Evolutionary conservation across 2,888 invertebrate genomes (phyloP).

Genomic region (Panopea generosa): DNA sequence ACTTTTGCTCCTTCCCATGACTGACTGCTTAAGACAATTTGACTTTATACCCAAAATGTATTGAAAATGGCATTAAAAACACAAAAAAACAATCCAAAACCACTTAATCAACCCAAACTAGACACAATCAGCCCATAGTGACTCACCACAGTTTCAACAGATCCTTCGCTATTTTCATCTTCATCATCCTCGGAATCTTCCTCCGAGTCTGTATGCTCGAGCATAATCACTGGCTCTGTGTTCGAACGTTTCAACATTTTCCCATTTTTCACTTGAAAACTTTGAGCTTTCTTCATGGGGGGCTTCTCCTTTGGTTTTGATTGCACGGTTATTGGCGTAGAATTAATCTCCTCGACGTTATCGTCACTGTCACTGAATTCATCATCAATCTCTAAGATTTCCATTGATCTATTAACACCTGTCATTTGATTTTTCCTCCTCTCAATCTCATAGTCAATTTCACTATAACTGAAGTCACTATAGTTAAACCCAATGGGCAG

Average conservation of each 20-base stretch:
- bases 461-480: conserved; percentile 77
- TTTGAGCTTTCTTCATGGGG: conserved; percentile 43
- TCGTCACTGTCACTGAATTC: conserved; percentile 55
- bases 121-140: too few species aligned
- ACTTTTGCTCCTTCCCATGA: too few species aligned
- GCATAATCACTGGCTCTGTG: conserved; percentile 47
- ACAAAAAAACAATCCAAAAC: too few species aligned
- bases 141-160: conserved; percentile 53
- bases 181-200: conserved; percentile 46
- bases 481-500: conserved; percentile 79
- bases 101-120: background rate
- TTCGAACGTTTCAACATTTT: conserved; percentile 49
- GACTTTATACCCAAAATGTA: too few species aligned
- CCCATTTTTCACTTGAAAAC: conserved; percentile 46
- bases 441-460: conserved; percentile 79
- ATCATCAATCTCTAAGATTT: conserved; percentile 69
- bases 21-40: too few species aligned
- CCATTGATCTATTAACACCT: conserved; percentile 49
- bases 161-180: conserved; percentile 36
- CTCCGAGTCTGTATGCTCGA: conserved; percentile 52
- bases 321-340: conserved; percentile 24
- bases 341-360: conserved; percentile 16
- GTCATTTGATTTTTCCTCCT: conserved; percentile 51
- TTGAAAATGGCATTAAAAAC: too few species aligned
- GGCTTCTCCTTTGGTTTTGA: conserved; percentile 43